Base-by-base conservation (phyloP, 2,888 invertebrate genomes). In the Strigamia crassipes region DNA sequence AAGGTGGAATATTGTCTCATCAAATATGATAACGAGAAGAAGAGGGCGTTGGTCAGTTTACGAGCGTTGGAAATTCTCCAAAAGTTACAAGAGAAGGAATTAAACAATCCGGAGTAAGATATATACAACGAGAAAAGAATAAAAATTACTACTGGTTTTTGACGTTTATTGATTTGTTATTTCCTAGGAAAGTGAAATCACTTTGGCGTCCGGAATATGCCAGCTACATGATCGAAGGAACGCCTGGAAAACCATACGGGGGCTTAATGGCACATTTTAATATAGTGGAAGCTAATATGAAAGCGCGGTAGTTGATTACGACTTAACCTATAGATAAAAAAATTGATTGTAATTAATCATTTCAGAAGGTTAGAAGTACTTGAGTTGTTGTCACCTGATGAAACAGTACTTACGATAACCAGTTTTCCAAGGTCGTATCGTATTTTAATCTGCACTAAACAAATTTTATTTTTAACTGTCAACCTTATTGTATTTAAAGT, bases 181-280 rank as follows among this genome's bases (percentile, higher is more conserved):
- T 13, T 56, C n/a, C 1, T 27, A 81, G 66, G 13, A 86, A 91
- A 86, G 94, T 94, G 0, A 95, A 95, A 87, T 95, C 94, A 0
- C 88, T 97, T 66, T 99, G 99, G 99, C 92, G 97, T 81, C 99
- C 99, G 0, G 99, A 99, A 89, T 99, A 96, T 90, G 99, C 96
- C 2, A 93, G 95, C n/a, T 99, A 98, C 87, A 99, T 99, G 98
- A 92, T 98, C 82, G 98, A 99, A 90, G 99, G 99, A 21, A 99
- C 99, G 0, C 99, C 99, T 0, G 99, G 99, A 0, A 85, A 86
- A 82, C 90, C 90, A 0, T 99, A 97, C 86, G 97, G 97, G 9
- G 96, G 96, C 0, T 90, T 97, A 15, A 90, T 99, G 87, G 97
- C 97, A 8, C 97, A 99, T 90, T 97, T 99, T 88, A 99, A 99